Percentiles rank a stretch among this genome's conserved stretches.
Evolutionary conservation across 2,888 invertebrate species (phyloP).

Genomic region (Brachyptera risi): DNA sequence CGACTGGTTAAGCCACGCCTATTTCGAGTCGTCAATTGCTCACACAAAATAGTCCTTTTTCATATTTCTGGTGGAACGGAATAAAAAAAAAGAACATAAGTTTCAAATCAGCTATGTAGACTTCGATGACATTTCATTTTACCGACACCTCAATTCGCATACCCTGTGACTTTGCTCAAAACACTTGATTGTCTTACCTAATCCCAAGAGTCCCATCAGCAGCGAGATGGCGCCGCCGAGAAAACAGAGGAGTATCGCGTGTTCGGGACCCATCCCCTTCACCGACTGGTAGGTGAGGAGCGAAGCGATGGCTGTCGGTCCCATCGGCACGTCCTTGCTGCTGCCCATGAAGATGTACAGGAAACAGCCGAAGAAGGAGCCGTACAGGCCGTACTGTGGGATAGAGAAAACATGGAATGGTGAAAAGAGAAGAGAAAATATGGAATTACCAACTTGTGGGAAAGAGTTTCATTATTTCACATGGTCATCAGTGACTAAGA

Average conservation of each 20-base stretch:
- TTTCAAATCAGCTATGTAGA: too few relatives aligned
- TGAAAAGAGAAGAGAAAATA: conserved; percentile 11
- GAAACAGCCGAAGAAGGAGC: conserved; percentile 89
- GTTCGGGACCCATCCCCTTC: conserved; percentile 54
- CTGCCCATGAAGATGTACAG: conserved; percentile 88
- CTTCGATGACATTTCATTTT: too few relatives aligned
- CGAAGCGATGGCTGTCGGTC: conserved; percentile 89
- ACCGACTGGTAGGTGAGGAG: conserved; percentile 78
- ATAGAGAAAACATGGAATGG: conserved; percentile 26
- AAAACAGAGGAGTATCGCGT: conserved; percentile 73
- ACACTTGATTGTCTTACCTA: conserved; percentile 61
- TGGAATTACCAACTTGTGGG: too few relatives aligned
- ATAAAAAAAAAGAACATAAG: too few relatives aligned
- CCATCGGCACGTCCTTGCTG: conserved; percentile 88
- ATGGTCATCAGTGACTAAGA: not conserved
- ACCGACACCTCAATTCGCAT: too few relatives aligned
- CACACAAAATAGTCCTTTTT: too few relatives aligned
- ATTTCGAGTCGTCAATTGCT: too few relatives aligned
- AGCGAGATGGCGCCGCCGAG: conserved; percentile 70
- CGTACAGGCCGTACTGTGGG: conserved; percentile 82
- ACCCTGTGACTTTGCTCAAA: too few relatives aligned
- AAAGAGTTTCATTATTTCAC: conserved; percentile 8
- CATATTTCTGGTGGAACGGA: too few relatives aligned
- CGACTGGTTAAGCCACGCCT: too few relatives aligned
- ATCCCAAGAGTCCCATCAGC: conserved; percentile 75